These are phyloP conservation scores for Hydraecia micacea DNA, from an alignment of 2,888 invertebrate species.

Conservation along the genomic window DNA sequence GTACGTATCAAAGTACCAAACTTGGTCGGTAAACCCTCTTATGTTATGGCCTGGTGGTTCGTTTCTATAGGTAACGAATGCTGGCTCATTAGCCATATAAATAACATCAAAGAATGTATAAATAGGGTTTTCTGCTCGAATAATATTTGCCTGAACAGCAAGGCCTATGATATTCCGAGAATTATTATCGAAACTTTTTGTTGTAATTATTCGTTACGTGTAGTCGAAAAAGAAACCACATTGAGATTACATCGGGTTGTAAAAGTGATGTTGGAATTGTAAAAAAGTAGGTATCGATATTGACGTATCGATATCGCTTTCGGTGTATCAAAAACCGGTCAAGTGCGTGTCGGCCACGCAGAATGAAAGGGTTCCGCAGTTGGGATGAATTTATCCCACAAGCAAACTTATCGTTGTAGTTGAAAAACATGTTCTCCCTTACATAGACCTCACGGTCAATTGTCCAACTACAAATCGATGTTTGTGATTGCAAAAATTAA, in stretches of 20 bases:
- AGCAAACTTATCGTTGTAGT: not conserved
- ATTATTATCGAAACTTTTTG: slow-evolving; percentile 13
- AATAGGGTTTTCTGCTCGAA: slow-evolving; percentile 4
- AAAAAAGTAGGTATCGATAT: not conserved
- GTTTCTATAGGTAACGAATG: slow-evolving; percentile 14
- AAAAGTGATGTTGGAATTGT: not conserved
- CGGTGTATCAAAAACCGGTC: too few species aligned
- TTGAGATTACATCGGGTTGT: slow-evolving; percentile 25
- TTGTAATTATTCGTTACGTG: slow-evolving; percentile 39
- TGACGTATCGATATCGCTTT: not conserved
- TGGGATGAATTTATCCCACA: not conserved
- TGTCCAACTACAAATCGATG: not conserved
- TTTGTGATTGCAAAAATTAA: not conserved
- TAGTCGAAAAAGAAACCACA: slow-evolving; percentile 24
- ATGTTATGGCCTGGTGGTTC: not conserved
- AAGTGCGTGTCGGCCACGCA: not conserved
- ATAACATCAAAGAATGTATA: slow-evolving; percentile 22
- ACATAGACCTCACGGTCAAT: not conserved
- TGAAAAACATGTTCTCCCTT: not conserved
- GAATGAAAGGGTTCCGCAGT: not conserved
- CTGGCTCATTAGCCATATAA: not conserved
- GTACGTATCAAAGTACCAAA: slow-evolving; percentile 18
- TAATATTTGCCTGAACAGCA: slow-evolving; percentile 10
- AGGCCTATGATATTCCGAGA: slow-evolving; percentile 8
- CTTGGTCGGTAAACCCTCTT: slow-evolving; percentile 10